Evolutionary conservation across 2,888 invertebrate species (phyloP).

Genomic region (Calephelis perditalis): DNA sequence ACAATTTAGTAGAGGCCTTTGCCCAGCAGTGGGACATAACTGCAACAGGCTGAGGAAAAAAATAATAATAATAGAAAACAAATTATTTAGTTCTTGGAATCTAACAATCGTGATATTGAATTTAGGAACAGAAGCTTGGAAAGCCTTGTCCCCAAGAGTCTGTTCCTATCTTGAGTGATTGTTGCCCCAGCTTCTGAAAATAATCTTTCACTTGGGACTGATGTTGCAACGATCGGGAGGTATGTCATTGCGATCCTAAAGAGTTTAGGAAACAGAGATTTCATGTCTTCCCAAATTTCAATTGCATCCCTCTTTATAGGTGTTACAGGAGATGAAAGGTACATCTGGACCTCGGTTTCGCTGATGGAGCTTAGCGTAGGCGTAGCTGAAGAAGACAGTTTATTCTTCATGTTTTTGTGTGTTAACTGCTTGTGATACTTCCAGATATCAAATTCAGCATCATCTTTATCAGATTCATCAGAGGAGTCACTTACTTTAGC

Average conservation of each 20-base stretch:
- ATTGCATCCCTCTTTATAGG: constrained; percentile 19
- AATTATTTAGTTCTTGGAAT: neutral
- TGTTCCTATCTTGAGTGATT: neutral
- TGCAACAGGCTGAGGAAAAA: too few relatives aligned
- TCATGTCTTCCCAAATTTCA: constrained; percentile 19
- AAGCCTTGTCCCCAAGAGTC: constrained; percentile 1
- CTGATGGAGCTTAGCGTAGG: constrained; percentile 15
- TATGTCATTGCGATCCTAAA: constrained; percentile 19
- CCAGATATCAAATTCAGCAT: constrained; percentile 28
- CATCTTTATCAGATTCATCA: constrained; percentile 23
- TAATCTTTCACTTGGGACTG: constrained; percentile 18
- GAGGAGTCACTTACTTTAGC: constrained; percentile 19
- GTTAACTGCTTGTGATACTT: constrained; percentile 30
- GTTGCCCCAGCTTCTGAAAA: constrained; percentile 19
- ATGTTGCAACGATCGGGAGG: constrained; percentile 20
- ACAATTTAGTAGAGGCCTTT: neutral
- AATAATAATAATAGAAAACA: constrained; percentile 5
- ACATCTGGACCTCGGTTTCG: constrained; percentile 20
- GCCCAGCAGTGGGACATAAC: constrained; percentile 1
- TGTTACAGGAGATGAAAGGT: constrained; percentile 20
- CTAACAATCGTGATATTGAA: neutral
- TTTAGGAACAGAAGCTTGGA: neutral
- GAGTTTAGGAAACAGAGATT: constrained; percentile 19
- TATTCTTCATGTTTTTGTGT: constrained; percentile 15
- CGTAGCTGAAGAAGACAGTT: constrained; percentile 10